Base-by-base conservation (phyloP, 2,113 vertebrate genomes). In the Hassar affinis region DNA sequence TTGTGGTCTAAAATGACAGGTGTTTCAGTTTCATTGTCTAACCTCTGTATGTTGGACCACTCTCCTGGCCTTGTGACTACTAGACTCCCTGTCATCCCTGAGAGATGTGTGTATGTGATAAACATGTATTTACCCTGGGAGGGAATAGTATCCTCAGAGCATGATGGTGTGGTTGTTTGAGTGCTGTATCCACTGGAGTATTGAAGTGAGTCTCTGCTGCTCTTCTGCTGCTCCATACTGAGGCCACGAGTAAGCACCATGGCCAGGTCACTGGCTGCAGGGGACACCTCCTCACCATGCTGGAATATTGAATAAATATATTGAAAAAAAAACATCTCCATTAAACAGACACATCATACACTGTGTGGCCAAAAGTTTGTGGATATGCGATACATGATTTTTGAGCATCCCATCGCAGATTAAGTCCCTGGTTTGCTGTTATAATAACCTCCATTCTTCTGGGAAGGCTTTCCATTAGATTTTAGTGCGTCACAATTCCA, bases 161-260 rank as follows among this genome's bases (percentile, higher is more conserved):
- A 99, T 57, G 97, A 99, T 0, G 98, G 97, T 0, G 97, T 99
- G 76, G 96, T 99, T 78, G 97, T 98, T 92, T 98, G 97, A 0
- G 97, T 98, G 95, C 97, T 99, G 91, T 99, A 98, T 82, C 97
- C 98, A 0, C 97, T 98, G 22, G 97, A 98, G 87, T 97, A 98
- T 86, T 98, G 97, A 92, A 99, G 93, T 0, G 97, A 98, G 92
- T 99, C 98, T 68, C 97, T 93, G 93, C 95, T 98, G 95, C 95
- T 98, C 88, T 97, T 99, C 94, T 99, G 97, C 91, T 97, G 97
- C 90, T 98, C 98, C 88, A 96, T 92, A 87, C 97, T 97, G 88
- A 99, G 94, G 9, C 97, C 96, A 0, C 96, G 94, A 0, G 96
- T 98, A 92, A 99, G 93, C 22, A 99, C 97, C 97, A 97, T 97